Conservation (phyloP, 2,888 invertebrate species). For the Onchidella celtica region DNA sequence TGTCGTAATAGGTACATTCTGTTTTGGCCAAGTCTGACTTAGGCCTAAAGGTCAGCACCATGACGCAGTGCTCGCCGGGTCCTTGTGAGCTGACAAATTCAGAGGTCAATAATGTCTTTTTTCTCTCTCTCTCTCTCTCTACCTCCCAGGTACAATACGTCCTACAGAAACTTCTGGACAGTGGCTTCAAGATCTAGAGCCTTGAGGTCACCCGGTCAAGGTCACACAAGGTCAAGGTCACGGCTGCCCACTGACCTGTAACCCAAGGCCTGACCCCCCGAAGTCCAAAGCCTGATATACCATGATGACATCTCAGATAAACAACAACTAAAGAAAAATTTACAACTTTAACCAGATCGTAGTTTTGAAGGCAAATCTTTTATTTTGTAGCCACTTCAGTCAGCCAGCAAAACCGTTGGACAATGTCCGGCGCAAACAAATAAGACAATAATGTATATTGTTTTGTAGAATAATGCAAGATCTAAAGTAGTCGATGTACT, state of each 20-base stretch:
- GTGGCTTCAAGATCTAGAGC: slow-evolving; percentile 39
- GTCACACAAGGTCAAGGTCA: not conserved
- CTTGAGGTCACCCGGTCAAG: not conserved
- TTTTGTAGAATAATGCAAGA: not conserved
- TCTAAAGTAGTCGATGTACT: not conserved
- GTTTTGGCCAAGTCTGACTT: no score
- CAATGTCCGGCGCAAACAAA: no score
- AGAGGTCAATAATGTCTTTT: not conserved
- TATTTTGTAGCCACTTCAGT: no score
- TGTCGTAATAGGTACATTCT: no score
- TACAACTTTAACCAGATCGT: no score
- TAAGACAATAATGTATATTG: not conserved
- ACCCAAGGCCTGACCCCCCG: not conserved
- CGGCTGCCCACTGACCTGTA: not conserved
- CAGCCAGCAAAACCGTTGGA: no score
- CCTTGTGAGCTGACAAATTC: no score
- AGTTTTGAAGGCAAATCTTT: not conserved
- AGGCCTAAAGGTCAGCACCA: no score
- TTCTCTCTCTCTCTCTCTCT: no score
- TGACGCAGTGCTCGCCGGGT: no score
- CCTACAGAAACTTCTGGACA: slow-evolving; percentile 38
- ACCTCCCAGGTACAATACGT: slow-evolving; percentile 32
- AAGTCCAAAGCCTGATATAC: not conserved
- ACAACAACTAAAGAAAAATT: no score
- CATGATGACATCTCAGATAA: not conserved